These are phyloP conservation scores for Moxostoma hubbsi DNA, from an alignment of 2,797 vertebrate genomes.

Conservation along the genomic window DNA sequence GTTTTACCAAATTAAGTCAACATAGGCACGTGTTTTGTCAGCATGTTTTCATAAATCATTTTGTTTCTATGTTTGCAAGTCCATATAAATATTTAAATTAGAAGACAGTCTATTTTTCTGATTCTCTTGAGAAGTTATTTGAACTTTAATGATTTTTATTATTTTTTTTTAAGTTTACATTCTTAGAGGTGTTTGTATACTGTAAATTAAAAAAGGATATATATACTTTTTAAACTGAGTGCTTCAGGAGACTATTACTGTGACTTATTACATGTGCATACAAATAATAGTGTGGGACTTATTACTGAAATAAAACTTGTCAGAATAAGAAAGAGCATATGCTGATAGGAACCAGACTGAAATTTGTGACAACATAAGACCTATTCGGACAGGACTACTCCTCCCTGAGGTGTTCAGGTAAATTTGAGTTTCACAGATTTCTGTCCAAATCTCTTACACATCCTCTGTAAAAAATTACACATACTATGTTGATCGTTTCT, in stretches of 20 bases:
- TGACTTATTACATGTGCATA: neutral
- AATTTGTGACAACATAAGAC: neutral
- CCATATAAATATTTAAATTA: neutral
- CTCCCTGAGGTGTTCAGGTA: no score
- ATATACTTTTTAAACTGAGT: neutral
- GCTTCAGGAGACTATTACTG: neutral
- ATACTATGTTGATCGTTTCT: no score
- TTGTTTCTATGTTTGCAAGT: slow-evolving; percentile 7
- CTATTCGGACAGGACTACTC: no score
- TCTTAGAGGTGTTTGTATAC: neutral
- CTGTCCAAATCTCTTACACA: no score
- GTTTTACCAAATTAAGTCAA: neutral
- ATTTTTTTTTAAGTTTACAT: neutral
- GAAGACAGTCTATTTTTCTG: neutral
- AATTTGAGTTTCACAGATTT: no score
- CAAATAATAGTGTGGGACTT: neutral
- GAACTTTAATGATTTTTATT: neutral
- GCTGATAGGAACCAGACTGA: neutral
- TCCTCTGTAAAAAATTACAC: no score
- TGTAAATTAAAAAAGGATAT: neutral
- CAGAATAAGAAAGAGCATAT: neutral
- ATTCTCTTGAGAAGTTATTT: neutral
- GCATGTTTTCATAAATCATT: neutral
- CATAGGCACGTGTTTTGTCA: neutral
- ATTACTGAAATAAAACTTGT: neutral